A percentile compares a stretch with the other conserved stretches of the same genome.
Evolutionary conservation across 2,888 invertebrate genomes (phyloP).

Genomic region (Dermolepida albohirtum): DNA sequence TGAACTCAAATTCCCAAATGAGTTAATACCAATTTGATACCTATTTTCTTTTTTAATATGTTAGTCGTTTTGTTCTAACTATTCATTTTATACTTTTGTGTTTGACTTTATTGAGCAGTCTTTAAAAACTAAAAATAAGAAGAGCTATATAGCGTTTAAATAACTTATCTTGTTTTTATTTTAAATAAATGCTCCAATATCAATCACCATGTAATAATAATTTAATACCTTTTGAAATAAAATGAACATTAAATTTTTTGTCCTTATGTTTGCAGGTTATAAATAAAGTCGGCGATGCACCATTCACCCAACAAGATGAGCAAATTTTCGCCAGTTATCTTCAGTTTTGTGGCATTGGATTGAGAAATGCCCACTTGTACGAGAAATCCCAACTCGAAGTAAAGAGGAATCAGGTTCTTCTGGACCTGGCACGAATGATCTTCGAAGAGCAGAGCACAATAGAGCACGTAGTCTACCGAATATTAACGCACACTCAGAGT

Average conservation of each 20-base stretch:
- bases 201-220: no score
- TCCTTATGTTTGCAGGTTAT: constrained; percentile 74
- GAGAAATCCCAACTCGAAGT: constrained; percentile 95
- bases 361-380: constrained; percentile 95
- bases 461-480: constrained; percentile 93
- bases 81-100: no score
- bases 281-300: constrained; percentile 87
- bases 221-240: not conserved
- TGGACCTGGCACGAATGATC: constrained; percentile 95
- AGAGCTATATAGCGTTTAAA: no score
- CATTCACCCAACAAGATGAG: constrained; percentile 89
- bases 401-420: constrained; percentile 92
- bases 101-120: no score
- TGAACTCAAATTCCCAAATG: no score
- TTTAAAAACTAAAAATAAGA: no score
- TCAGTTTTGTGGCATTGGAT: constrained; percentile 96
- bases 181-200: no score
- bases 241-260: no score
- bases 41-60: no score
- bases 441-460: constrained; percentile 97
- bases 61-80: no score
- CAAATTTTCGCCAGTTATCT: constrained; percentile 91
- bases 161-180: no score
- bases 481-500: constrained; percentile 93
- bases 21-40: no score